Conservation (phyloP, 2,888 invertebrate genomes). For the Drosophila longiperda region DNA sequence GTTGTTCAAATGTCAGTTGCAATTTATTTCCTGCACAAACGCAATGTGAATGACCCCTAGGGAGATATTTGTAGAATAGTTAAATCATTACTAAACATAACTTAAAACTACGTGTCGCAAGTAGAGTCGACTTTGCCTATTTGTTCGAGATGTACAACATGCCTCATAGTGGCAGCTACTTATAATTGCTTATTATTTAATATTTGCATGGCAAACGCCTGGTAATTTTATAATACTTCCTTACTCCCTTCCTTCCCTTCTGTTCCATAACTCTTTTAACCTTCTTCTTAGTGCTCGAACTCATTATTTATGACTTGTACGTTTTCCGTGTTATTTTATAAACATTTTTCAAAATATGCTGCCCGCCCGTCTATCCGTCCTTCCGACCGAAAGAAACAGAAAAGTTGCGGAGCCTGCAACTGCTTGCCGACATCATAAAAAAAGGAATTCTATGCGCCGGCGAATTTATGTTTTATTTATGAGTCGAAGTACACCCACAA, state of each 20-base stretch:
- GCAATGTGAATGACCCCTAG: slow-evolving; percentile 41
- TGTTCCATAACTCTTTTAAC: neutral
- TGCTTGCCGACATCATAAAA: slow-evolving; percentile 71
- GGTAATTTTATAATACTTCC: slow-evolving; percentile 73
- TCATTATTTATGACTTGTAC: slow-evolving; percentile 81
- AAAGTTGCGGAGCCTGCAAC: slow-evolving; percentile 53
- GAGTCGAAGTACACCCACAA: slow-evolving; percentile 66
- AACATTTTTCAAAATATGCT: slow-evolving; percentile 79
- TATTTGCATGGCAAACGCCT: slow-evolving; percentile 79
- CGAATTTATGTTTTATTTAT: slow-evolving; percentile 79
- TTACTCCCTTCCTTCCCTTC: slow-evolving; percentile 41
- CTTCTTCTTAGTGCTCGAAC: slow-evolving; percentile 41
- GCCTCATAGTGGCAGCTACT: slow-evolving; percentile 12
- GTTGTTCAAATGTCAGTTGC: slow-evolving; percentile 73
- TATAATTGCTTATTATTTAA: slow-evolving; percentile 48
- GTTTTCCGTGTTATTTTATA: slow-evolving; percentile 77
- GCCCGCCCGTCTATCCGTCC: slow-evolving; percentile 19
- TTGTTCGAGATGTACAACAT: slow-evolving; percentile 33
- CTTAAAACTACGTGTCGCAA: neutral
- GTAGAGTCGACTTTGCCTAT: neutral
- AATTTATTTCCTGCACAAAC: slow-evolving; percentile 68
- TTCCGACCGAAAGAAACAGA: slow-evolving; percentile 17
- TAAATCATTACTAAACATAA: neutral
- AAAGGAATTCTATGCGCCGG: slow-evolving; percentile 63
- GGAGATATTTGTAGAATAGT: slow-evolving; percentile 6